These are phyloP conservation scores for Argya squamiceps DNA, from an alignment of 2,797 vertebrate genomes.

Conservation along the genomic window DNA sequence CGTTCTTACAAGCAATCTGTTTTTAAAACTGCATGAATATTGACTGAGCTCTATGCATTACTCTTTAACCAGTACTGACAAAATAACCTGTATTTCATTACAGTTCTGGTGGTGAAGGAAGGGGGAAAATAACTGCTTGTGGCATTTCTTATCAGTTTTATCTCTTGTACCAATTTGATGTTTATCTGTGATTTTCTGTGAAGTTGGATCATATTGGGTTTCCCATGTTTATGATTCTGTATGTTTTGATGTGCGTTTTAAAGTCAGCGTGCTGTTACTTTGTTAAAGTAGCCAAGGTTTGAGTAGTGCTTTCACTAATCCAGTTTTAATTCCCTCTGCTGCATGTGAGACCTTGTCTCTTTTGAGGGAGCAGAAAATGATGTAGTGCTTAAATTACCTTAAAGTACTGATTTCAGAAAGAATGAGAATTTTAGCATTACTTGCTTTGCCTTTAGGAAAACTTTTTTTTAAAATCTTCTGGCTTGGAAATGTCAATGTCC, in stretches of 20 bases:
- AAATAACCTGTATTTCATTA: not conserved
- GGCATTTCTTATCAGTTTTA: not conserved
- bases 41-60: not conserved
- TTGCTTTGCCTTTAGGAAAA: constrained; percentile 22
- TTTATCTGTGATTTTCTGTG: not conserved
- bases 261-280: not conserved
- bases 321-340: constrained; percentile 24
- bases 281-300: not conserved
- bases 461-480: not conserved
- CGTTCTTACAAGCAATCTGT: fast-evolving
- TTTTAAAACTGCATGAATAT: not conserved
- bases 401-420: constrained; percentile 62
- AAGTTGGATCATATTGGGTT: not conserved
- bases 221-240: not conserved
- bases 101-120: not conserved
- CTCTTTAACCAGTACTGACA: not conserved
- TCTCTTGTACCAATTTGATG: not conserved
- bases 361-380: constrained; percentile 44
- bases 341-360: not conserved
- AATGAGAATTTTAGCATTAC: not conserved
- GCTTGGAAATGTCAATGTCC: constrained; percentile 36
- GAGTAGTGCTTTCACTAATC: constrained; percentile 26
- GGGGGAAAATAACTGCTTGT: not conserved
- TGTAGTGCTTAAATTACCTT: constrained; percentile 21
- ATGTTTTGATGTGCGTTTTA: not conserved